A percentile compares a stretch with the other conserved stretches of the same genome.
These are phyloP conservation scores for Nasonia giraulti DNA, from an alignment of 1,140 invertebrate species.

Conservation along the genomic window DNA sequence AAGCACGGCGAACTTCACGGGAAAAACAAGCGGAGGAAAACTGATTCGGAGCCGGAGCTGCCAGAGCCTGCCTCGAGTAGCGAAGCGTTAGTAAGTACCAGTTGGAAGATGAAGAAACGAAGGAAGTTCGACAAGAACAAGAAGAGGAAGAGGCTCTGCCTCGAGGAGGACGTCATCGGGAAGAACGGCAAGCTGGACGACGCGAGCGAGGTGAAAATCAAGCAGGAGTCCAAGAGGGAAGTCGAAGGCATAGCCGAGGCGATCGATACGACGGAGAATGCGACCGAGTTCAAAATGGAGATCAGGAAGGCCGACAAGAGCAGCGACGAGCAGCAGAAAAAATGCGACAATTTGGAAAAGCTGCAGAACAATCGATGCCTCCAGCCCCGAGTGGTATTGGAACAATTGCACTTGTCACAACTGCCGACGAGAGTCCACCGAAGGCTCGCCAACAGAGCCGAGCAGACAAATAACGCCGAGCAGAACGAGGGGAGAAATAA, in stretches of 20 bases:
- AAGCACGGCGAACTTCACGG: constrained; percentile 51
- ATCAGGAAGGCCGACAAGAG: constrained; percentile 2
- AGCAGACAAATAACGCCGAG: constrained; percentile 50
- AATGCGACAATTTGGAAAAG: constrained; percentile 60
- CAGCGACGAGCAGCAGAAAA: not conserved
- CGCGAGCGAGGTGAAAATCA: constrained; percentile 50
- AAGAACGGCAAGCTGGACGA: constrained; percentile 51
- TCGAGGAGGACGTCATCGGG: constrained; percentile 53
- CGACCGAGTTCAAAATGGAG: not conserved
- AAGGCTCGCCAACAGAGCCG: constrained; percentile 64
- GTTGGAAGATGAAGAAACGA: constrained; percentile 58
- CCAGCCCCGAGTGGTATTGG: constrained; percentile 69
- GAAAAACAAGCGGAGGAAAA: constrained; percentile 50
- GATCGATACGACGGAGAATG: not conserved
- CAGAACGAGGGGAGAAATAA: constrained; percentile 45
- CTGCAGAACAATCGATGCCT: constrained; percentile 64
- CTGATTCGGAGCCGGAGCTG: constrained; percentile 53
- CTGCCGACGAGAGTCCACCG: constrained; percentile 59
- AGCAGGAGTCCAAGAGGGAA: constrained; percentile 34
- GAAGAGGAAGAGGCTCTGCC: constrained; percentile 54
- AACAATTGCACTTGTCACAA: constrained; percentile 65
- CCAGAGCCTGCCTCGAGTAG: constrained; percentile 29
- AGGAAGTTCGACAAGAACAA: constrained; percentile 56
- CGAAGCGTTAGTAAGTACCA: constrained; percentile 49
- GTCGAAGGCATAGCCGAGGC: not conserved